Evolutionary conservation across 2,888 invertebrate genomes (phyloP), one percentile per base, ranked within the genome.

Genomic region (Brachyptera putata): DNA sequence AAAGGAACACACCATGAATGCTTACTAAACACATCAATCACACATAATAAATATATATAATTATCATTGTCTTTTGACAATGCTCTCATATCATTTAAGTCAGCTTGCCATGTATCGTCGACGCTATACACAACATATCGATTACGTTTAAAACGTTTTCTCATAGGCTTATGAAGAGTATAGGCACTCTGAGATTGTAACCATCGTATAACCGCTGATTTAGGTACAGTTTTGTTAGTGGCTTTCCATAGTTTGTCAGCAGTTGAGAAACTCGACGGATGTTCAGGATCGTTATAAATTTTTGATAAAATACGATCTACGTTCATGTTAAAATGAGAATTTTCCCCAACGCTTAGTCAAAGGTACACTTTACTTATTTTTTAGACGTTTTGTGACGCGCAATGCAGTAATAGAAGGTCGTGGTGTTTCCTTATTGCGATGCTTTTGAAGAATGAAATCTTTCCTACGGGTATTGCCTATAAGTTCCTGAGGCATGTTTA

Each of bases 181-280:
- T 67, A 65, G 0, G 65, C 39, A 9, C 66, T 64, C 55, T 66
- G 64, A 18, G 18, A 22, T 13, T 61, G 25, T 1, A 67, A 36
- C 65, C 63, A 66, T 4, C 2, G 13, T 11, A 13, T 2, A 3
- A 49, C n/a, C 11, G 2, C 4, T 16, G 25, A 25, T 16, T 24
- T 24, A 24, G 21, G 26, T 7, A 3, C 26, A 50, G 56, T 24
- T 50, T 56, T 26, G 41, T 53, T 11, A 18, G 62, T 18, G 46
- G 62, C 63, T 30, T 34, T 57, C 48, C 37, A 58, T 3, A 63
- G 34, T 1, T 34, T 46, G n/a, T 50, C 3, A 3, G 56, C 58
- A 2, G 61, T 56, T 0, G 60, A 57, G 48, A 61, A 66, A 18
- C 63, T 53, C 4, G 57, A 57, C 1, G 63, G 58, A 16, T 66